These are phyloP conservation scores for Colaptes auratus DNA, from an alignment of 2,113 vertebrate genomes.

Conservation along the genomic window DNA sequence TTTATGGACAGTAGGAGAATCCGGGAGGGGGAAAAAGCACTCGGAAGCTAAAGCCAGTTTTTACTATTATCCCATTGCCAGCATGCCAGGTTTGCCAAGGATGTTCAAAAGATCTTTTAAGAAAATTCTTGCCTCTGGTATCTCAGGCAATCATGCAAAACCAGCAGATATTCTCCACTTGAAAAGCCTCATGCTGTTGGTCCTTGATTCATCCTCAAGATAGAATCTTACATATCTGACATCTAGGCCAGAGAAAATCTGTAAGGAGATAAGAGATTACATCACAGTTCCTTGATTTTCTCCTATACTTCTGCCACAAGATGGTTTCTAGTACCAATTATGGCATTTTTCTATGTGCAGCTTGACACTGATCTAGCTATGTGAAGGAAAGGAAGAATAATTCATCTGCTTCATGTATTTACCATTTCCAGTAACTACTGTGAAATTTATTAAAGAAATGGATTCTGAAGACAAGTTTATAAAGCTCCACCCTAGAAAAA, in stretches of 20 bases:
- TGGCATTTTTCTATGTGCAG: not conserved
- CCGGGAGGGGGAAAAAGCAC: not conserved
- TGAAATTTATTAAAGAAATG: not conserved
- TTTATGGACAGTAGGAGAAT: not conserved
- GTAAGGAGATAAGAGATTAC: not conserved
- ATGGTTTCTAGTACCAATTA: not conserved
- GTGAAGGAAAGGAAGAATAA: not conserved
- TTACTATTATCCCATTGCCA: not conserved
- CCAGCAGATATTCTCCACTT: not conserved
- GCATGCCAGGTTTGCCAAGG: not conserved
- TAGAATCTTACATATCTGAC: not conserved
- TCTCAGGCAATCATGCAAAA: not conserved
- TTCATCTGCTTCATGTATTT: not conserved
- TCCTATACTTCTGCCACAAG: not conserved
- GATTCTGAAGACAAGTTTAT: not conserved
- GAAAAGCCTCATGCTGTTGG: not conserved
- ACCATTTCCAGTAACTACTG: not conserved
- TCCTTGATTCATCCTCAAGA: not conserved
- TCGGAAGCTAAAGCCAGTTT: not conserved
- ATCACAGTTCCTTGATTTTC: not conserved
- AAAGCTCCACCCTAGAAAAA: not conserved
- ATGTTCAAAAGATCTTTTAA: not conserved
- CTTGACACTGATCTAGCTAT: not conserved
- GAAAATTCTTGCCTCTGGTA: slow-evolving; percentile 21
- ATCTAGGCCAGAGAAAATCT: not conserved